Evolutionary conservation across 2,797 vertebrate species (phyloP), one percentile per base, ranked within the genome.

Genomic region (Orestias chungarensis): DNA sequence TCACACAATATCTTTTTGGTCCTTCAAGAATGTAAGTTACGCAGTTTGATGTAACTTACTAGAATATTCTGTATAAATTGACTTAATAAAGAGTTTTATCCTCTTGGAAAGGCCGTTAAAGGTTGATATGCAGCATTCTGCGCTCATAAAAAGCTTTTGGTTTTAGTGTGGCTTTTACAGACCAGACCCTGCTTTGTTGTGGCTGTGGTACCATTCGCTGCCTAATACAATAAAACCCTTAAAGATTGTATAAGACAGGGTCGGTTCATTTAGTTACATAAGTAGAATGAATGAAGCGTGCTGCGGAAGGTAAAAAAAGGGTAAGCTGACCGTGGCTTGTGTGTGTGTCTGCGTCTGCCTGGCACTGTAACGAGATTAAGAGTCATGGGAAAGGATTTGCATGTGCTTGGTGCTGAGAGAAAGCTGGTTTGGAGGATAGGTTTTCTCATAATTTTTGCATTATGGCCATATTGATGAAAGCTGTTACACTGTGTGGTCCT

Each of bases 61-160:
- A 6, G 76, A 57, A 71, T 76, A 75, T 75, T 54, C 17, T 25
- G 44, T 17, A 40, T 82, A 65, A 85, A 82, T 81, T 76, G 69
- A 59, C 46, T 68, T 70, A 52, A 65, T 87, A 82, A 89, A 88
- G 52, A 78, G 66, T 85, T 85, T 86, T 81, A 91, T 84, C 73
- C 67, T 79, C 75, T 79, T 33, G 49, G 71, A 82, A 71, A 82
- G 72, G 70, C 74, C 78, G 79, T 87, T 80, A 86, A 84, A 89
- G 78, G 75, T 87, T 86, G 61, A 80, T 85, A 86, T 90, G 86
- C 80, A 80, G 61, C 66, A 66, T 82, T 82, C 67, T 80, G 64
- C 66, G 31, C 73, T 73, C 77, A 33, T 81, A 78, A 87, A 86
- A 79, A 50, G 57, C 6, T 71, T 84, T 86, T 74, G 68, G 61